Base-by-base conservation (phyloP, 2,888 invertebrate genomes). In the Invenusta paracnida region DNA sequence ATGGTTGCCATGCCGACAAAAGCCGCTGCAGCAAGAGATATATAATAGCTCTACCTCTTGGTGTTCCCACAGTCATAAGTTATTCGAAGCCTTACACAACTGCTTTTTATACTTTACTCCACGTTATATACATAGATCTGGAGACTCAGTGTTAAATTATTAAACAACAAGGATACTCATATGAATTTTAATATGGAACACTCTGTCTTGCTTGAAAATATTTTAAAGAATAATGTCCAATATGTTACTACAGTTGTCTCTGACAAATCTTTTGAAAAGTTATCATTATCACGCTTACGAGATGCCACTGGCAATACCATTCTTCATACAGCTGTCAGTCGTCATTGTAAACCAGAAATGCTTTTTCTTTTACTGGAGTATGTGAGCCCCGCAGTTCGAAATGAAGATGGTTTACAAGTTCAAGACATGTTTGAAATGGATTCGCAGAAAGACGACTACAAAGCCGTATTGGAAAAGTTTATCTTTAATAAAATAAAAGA, bases 371-470 rank as follows among this genome's bases (percentile, higher is more conserved):
- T 73, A 25, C 73, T 73, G 11, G 73, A 73, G 5, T 73, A 13
- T 23, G 73, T 73, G 73, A 73, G 27, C 23, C 73, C 73, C 73
- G 73, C 73, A 23, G 23, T 73, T 73, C 73, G 73, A 73, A 73
- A 73, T 73, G 73, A 73, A 23, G 73, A 73, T 23, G 73, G 73
- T 13, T 23, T 73, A 73, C 73, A 73, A 73, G 23, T 73, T 5
- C 73, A 73, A 73, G 73, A 73, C 27, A 2, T 73, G 5, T 73
- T 73, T 25, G 2, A n/a, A 23, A 23, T 2, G 27, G 23, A 23
- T 73, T 23, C 73, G 27, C 5, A 25, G 23, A 73, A 73, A 23
- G 2, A 13, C 2, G 73, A 73, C 2, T 73, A 73, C 23, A 5
- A 23, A 73, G 23, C 11, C 23, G 73, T 23, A 2, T 73, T 73